Percentiles rank a stretch among this genome's conserved stretches.
Conservation (phyloP, 2,888 invertebrate genomes). For the Mechanitis mazaeus region DNA sequence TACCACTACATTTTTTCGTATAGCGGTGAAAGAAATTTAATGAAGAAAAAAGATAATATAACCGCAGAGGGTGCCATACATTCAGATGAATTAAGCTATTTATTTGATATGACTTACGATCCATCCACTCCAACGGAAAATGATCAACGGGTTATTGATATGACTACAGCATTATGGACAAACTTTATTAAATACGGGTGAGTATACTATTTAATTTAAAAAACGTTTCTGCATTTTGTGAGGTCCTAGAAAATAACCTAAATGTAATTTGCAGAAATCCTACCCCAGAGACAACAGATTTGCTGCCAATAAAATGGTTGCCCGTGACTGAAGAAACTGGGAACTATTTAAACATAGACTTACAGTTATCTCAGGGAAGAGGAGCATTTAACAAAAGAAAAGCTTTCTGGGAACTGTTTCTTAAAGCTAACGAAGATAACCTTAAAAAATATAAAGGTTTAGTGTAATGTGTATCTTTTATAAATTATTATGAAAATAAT, state of each 20-base stretch:
- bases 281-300: conserved; percentile 38
- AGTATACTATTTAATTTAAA: conserved; percentile 12
- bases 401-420: conserved; percentile 48
- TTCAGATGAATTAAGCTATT: conserved; percentile 43
- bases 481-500: too few species aligned
- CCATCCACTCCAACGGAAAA: conserved; percentile 25
- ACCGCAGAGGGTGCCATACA: conserved; percentile 35
- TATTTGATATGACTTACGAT: conserved; percentile 34
- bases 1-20: conserved; percentile 51
- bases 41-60: conserved; percentile 31
- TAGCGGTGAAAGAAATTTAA: conserved; percentile 44
- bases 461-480: too few species aligned
- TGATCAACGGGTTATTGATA: conserved; percentile 37
- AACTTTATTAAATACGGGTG: conserved; percentile 42
- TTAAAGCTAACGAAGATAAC: conserved; percentile 30
- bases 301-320: conserved; percentile 10
- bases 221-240: not conserved
- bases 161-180: conserved; percentile 38
- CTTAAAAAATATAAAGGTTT: not conserved
- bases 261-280: conserved; percentile 34
- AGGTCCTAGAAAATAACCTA: conserved; percentile 28
- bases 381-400: conserved; percentile 39
- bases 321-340: not conserved
- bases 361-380: conserved; percentile 28
- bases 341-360: conserved; percentile 39